Evolutionary conservation across 2,888 invertebrate genomes (phyloP).

Genomic region (Oligia fasciuncula): DNA sequence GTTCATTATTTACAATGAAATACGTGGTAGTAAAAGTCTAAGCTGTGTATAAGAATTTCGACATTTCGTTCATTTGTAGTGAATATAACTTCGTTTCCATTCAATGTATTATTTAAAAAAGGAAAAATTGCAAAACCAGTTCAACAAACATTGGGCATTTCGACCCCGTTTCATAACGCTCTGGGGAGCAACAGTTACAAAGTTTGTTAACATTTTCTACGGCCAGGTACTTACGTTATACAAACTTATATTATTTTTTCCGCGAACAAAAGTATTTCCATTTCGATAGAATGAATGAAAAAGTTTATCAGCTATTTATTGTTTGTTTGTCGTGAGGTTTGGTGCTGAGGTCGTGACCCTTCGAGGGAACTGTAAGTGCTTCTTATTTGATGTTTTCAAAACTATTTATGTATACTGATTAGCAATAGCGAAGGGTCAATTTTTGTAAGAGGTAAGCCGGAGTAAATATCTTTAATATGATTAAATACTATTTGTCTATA

Average conservation of each 20-base stretch:
- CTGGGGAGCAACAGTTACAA: conserved; percentile 34
- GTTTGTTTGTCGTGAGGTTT: conserved; percentile 24
- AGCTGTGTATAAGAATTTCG: not conserved
- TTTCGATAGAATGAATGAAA: conserved; percentile 26
- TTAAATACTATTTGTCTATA: too few relatives aligned
- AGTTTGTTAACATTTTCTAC: conserved; percentile 32
- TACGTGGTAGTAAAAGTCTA: not conserved
- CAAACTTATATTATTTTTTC: conserved; percentile 45
- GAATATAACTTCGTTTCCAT: conserved; percentile 4
- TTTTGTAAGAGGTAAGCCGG: too few relatives aligned
- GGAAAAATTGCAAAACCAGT: conserved; percentile 13
- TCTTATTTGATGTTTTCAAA: conserved; percentile 9
- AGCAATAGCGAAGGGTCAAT: not conserved
- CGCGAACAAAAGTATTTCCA: conserved; percentile 49
- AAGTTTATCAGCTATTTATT: conserved; percentile 52
- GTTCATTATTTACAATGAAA: not conserved
- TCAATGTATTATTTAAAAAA: conserved; percentile 35
- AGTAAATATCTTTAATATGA: too few relatives aligned
- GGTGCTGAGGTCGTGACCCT: not conserved
- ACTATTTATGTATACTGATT: not conserved
- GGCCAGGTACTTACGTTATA: conserved; percentile 18
- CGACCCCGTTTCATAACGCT: conserved; percentile 32
- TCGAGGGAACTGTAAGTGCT: not conserved
- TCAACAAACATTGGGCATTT: conserved; percentile 30
- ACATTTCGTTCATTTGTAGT: not conserved